Evolutionary conservation across 2,888 invertebrate genomes (phyloP).

Genomic region (Xanthorhoe designata): DNA sequence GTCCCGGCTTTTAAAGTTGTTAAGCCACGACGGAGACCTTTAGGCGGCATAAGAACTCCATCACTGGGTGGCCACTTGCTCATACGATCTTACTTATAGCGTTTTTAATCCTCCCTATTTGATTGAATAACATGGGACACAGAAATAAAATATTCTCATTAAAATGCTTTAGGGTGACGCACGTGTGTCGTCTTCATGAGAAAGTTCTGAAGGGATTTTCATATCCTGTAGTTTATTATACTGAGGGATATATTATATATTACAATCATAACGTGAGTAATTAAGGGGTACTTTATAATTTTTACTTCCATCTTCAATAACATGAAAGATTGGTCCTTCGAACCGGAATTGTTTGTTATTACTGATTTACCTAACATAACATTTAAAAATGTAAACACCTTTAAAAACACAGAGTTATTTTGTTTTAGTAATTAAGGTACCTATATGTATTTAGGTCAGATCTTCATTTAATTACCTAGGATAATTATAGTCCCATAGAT

Average conservation of each 20-base stretch:
- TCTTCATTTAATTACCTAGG: too few relatives aligned
- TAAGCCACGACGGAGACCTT: too few relatives aligned
- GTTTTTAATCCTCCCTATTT: not conserved
- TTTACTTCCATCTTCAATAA: not conserved
- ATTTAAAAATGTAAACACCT: too few relatives aligned
- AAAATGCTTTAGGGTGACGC: slow-evolving; percentile 12
- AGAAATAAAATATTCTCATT: slow-evolving; percentile 12
- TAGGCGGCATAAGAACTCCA: too few relatives aligned
- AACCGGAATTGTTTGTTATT: slow-evolving; percentile 4
- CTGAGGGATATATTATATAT: slow-evolving; percentile 21
- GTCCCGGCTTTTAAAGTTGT: too few relatives aligned
- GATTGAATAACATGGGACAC: not conserved
- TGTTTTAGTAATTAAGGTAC: too few relatives aligned
- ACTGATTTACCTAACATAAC: slow-evolving; percentile 27
- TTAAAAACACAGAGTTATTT: too few relatives aligned
- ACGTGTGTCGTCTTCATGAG: slow-evolving; percentile 30
- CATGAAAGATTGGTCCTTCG: slow-evolving; percentile 12
- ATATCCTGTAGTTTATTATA: slow-evolving; percentile 25
- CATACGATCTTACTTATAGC: too few relatives aligned
- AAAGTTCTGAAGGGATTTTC: slow-evolving; percentile 27
- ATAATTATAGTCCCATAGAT: too few relatives aligned
- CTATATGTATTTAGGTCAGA: too few relatives aligned
- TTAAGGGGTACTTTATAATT: not conserved
- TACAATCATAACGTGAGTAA: slow-evolving; percentile 1
- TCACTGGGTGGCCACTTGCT: too few relatives aligned